Evolutionary conservation across 2,113 vertebrate species (phyloP).

Genomic region (Ellobius talpinus): DNA sequence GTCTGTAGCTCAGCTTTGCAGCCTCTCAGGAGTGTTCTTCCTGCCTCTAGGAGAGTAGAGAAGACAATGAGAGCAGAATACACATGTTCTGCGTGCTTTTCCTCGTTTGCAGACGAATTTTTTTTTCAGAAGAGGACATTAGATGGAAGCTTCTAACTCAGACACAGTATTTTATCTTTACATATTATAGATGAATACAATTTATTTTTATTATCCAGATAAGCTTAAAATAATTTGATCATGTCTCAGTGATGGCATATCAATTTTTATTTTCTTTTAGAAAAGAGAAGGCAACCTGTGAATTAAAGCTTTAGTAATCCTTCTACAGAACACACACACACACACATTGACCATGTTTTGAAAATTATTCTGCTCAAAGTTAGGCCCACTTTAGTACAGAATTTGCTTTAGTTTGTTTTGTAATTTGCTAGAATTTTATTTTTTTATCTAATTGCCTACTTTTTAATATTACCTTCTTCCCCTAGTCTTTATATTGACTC

Average conservation of each 20-base stretch:
- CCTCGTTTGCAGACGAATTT: neutral
- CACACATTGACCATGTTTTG: constrained; percentile 14
- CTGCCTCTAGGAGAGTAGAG: neutral
- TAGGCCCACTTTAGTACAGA: neutral
- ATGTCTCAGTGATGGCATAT: neutral
- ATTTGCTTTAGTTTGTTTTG: constrained; percentile 55
- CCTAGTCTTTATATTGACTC: constrained; percentile 66
- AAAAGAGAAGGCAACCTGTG: neutral
- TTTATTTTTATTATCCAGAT: neutral
- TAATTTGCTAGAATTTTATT: constrained; percentile 61
- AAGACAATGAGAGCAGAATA: neutral
- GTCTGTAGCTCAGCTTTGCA: neutral
- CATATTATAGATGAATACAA: neutral
- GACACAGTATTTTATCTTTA: neutral
- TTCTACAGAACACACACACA: neutral
- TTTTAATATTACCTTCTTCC: constrained; percentile 73
- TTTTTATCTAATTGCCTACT: constrained; percentile 71
- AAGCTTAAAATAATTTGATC: neutral
- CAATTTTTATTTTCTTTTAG: neutral
- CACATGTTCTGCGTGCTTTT: neutral
- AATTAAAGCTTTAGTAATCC: neutral
- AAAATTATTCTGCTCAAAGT: constrained; percentile 31
- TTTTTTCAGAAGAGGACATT: neutral
- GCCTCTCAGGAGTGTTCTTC: neutral
- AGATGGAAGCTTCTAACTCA: neutral